phyloP scores from a whole-genome alignment of 2,797 vertebrate genomes.

The Anguilla megastoma region DNA sequence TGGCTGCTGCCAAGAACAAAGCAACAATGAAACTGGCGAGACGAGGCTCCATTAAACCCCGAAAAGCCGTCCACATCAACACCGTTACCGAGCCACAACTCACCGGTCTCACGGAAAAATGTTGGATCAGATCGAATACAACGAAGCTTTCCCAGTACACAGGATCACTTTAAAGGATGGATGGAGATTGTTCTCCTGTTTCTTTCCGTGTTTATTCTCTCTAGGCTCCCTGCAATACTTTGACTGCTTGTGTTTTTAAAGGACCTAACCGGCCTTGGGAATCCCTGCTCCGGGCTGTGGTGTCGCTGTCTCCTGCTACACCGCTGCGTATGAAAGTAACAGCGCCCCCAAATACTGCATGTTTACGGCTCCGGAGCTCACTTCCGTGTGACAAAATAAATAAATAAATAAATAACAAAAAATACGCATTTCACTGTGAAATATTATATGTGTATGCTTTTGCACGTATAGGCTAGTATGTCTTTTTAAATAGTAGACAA shows the following conservation, averaged over 20 bases:
- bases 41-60: conserved; percentile 46
- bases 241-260: conserved; percentile 64
- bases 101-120: conserved; percentile 64
- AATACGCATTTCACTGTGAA: neutral
- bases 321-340: conserved; percentile 44
- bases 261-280: conserved; percentile 70
- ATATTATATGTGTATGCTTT: neutral
- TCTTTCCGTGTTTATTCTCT: conserved; percentile 47
- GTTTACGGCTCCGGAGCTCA: neutral
- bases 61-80: neutral
- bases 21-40: conserved; percentile 70
- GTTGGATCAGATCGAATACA: conserved; percentile 53
- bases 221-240: conserved; percentile 51
- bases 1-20: conserved; percentile 84
- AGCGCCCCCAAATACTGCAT: conserved; percentile 48
- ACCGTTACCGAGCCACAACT: conserved; percentile 52
- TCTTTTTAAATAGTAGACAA: neutral
- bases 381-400: neutral
- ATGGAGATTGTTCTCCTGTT: conserved; percentile 73
- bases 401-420: neutral
- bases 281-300: conserved; percentile 55
- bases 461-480: neutral
- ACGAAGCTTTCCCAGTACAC: conserved; percentile 63
- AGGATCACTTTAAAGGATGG: conserved; percentile 67
- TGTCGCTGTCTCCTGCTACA: conserved; percentile 40